Conservation (phyloP, 1,140 invertebrate genomes). For the Teleopsis dalmanni region DNA sequence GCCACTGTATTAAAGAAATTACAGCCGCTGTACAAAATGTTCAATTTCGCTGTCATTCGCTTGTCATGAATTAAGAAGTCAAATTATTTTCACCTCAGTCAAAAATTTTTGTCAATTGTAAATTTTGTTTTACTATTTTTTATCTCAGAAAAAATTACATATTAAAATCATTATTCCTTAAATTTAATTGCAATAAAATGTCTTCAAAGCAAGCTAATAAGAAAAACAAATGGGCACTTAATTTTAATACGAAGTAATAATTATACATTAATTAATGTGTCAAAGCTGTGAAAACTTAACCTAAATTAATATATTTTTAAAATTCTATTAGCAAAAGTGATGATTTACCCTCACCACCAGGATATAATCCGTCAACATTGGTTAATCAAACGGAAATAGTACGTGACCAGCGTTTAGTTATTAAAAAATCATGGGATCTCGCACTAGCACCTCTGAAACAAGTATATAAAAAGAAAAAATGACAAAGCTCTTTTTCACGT, state of each 20-base stretch:
- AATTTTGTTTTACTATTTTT: no score
- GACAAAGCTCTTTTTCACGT: not conserved
- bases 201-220: slow-evolving; percentile 34
- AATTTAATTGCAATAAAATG: slow-evolving; percentile 21
- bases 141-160: no score
- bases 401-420: slow-evolving; percentile 72
- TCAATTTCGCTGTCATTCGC: no score
- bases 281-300: not conserved
- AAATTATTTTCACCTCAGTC: no score
- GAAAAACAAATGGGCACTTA: slow-evolving; percentile 38
- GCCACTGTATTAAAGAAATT: no score
- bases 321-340: slow-evolving; percentile 29
- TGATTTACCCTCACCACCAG: slow-evolving; percentile 69
- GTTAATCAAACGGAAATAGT: slow-evolving; percentile 66
- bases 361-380: slow-evolving; percentile 65
- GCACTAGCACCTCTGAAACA: slow-evolving; percentile 90
- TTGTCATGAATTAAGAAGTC: no score
- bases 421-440: slow-evolving; percentile 96
- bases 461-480: slow-evolving; percentile 29
- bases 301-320: slow-evolving; percentile 3
- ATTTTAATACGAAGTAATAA: slow-evolving; percentile 36
- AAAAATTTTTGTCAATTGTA: no score
- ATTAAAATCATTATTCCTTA: not conserved
- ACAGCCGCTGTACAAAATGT: no score
- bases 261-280: not conserved